Percentiles rank a stretch among this genome's conserved stretches.
Evolutionary conservation across 2,888 invertebrate genomes (phyloP).

Genomic region (Polydrusus cervinus): DNA sequence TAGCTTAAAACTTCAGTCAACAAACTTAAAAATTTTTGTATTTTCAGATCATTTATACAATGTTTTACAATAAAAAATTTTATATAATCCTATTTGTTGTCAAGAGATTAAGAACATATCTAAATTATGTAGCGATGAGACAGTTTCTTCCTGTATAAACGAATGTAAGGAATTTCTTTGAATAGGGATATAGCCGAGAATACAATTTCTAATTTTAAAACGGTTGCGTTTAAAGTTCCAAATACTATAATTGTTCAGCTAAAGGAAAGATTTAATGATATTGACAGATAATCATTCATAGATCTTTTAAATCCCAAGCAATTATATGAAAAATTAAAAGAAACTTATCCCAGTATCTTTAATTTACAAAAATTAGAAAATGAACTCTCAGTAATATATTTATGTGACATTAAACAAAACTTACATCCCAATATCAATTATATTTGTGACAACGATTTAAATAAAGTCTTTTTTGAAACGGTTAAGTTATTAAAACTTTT

Average conservation of each 20-base stretch:
- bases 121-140: too few species aligned
- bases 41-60: too few species aligned
- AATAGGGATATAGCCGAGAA: too few species aligned
- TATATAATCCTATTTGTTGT: too few species aligned
- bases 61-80: too few species aligned
- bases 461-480: not conserved
- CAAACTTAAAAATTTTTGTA: too few species aligned
- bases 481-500: constrained; percentile 1
- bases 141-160: too few species aligned
- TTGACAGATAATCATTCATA: not conserved
- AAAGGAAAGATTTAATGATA: not conserved
- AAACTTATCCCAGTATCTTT: not conserved
- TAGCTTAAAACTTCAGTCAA: too few species aligned
- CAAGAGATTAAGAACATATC: too few species aligned
- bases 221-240: too few species aligned
- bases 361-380: not conserved
- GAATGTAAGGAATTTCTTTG: too few species aligned
- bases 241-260: not conserved
- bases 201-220: too few species aligned
- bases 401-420: constrained; percentile 1
- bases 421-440: not conserved
- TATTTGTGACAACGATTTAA: constrained; percentile 10
- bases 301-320: constrained; percentile 1
- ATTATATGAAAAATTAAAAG: not conserved
- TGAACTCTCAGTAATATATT: constrained; percentile 1